Base-by-base conservation (phyloP, 2,888 invertebrate genomes). In the Julus scanicus region DNA sequence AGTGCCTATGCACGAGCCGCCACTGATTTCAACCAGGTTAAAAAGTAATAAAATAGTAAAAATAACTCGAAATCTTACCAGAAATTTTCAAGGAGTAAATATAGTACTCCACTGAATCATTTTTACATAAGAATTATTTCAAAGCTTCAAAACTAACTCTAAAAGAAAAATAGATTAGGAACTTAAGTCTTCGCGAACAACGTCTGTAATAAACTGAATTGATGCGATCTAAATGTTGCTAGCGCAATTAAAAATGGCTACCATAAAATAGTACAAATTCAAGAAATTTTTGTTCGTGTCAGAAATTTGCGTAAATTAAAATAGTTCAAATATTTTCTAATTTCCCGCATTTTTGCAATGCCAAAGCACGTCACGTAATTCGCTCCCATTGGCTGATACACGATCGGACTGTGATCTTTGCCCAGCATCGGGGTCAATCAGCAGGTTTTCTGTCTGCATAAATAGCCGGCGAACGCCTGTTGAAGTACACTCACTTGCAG, bases 281-380 rank as follows among this genome's bases (percentile, higher is more conserved):
- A 11, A 11, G 2, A 71, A 71, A 13, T 29, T 5, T 2, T 2
- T 11, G 44, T 8, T 44, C 44, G 6, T 44, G 6, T 5, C 44
- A 44, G 44, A 44, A 44, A 44, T 44, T 44, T 0, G 6, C 3
- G 17, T 13, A 15, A 20, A 20, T 20, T 20, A 20, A 17, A 71
- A 71, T n/a, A 71, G 11, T 29, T n/a, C 2, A 29, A 29, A 71
- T 29, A 71, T 11, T 71, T 71, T 11, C n/a, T 5, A 11, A 2
- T 29, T 71, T 71, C 71, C 71, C 71, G 29, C 71, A 63, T 63
- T 63, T 63, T 63, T 63, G n/a, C n/a, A 17, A 63, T 63, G n/a
- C 29, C 71, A 29, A 71, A 71, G 9, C 6, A 29, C 29, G 9
- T n/a, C 13, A n/a, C 29, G 71, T 3, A 29, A 71, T 71, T 71